phyloP scores from a whole-genome alignment of 2,888 invertebrate species.

The Plemyria rubiginata region DNA sequence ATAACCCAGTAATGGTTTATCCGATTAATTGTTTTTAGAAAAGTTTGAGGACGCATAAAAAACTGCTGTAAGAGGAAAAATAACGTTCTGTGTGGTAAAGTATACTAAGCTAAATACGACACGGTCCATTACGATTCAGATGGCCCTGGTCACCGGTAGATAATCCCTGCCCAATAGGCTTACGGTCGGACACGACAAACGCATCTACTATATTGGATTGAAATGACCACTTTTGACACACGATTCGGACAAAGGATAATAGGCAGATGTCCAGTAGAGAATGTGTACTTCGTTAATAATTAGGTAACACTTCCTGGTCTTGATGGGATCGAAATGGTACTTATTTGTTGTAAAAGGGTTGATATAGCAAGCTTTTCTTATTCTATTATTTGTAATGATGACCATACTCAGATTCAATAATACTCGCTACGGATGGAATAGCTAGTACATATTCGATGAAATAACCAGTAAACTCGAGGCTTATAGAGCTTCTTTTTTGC shows the following conservation, averaged over 20 bases:
- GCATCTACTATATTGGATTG: constrained; percentile 74
- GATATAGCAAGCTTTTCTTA: constrained; percentile 17
- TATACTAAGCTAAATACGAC: constrained; percentile 6
- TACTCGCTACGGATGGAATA: too few species aligned
- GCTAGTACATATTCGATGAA: too few species aligned
- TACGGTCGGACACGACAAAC: constrained; percentile 68
- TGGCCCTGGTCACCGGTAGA: constrained; percentile 55
- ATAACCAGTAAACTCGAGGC: too few species aligned
- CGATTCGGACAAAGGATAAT: constrained; percentile 39
- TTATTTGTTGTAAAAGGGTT: constrained; percentile 21
- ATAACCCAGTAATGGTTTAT: too few species aligned
- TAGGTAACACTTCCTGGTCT: constrained; percentile 46
- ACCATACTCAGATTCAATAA: background rate
- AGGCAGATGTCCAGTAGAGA: constrained; percentile 49
- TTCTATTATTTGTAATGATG: constrained; percentile 1
- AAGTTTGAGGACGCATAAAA: too few species aligned
- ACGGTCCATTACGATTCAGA: constrained; percentile 24
- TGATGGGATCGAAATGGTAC: constrained; percentile 23
- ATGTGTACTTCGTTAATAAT: constrained; percentile 26
- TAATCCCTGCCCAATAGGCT: constrained; percentile 74
- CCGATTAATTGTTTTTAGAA: too few species aligned
- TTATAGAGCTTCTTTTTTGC: too few species aligned
- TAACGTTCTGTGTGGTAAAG: background rate
- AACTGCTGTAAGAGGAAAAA: background rate
- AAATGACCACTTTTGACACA: constrained; percentile 43